These are phyloP conservation scores for Sternotherus odoratus DNA, from an alignment of 2,797 vertebrate genomes.

Conservation along the genomic window DNA sequence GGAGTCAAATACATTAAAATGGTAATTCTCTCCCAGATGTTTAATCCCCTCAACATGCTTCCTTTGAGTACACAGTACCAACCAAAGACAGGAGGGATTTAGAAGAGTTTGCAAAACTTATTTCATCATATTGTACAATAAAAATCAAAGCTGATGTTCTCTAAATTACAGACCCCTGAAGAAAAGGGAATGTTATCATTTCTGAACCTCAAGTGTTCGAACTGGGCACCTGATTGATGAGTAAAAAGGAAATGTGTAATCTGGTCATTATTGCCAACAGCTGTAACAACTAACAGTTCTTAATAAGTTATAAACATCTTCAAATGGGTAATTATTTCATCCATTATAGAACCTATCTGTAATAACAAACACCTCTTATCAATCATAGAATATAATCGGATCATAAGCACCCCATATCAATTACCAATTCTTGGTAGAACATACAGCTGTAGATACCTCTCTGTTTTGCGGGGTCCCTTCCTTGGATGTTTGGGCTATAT, in stretches of 20 bases:
- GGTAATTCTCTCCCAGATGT: constrained; percentile 72
- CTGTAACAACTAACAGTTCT: too few relatives aligned
- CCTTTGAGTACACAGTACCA: constrained; percentile 46
- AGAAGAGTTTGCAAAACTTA: constrained; percentile 64
- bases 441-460: not conserved
- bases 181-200: constrained; percentile 55
- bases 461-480: not conserved
- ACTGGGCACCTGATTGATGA: constrained; percentile 22
- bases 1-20: constrained; percentile 78
- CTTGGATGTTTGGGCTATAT: not conserved
- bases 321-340: not conserved
- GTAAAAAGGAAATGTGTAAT: too few relatives aligned
- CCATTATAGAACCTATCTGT: not conserved
- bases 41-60: constrained; percentile 74
- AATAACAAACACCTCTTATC: not conserved
- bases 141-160: constrained; percentile 42
- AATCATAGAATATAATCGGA: too few relatives aligned
- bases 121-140: constrained; percentile 57
- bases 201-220: constrained; percentile 59
- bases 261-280: too few relatives aligned
- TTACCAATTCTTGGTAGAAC: not conserved
- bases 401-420: not conserved
- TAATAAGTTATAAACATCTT: too few relatives aligned
- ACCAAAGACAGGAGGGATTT: constrained; percentile 70
- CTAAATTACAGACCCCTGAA: constrained; percentile 67